Base-by-base conservation (phyloP, 1,140 invertebrate genomes). In the Drosophila yakuba region DNA sequence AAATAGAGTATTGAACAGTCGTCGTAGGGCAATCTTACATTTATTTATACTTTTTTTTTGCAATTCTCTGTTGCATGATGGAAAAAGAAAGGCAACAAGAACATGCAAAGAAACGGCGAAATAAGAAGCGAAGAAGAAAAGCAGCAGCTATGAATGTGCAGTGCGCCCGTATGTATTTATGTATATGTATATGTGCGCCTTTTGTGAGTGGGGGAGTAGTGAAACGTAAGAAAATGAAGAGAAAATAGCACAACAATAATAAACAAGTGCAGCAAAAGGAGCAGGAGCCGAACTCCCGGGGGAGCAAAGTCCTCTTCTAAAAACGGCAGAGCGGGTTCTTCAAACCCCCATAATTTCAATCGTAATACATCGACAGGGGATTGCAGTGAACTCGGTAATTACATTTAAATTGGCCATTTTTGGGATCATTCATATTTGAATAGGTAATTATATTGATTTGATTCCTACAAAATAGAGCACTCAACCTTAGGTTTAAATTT, bases 21-120 rank as follows among this genome's bases (percentile, higher is more conserved):
- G 44, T 32, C 15, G 7, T 41, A 11, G 15, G 20, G n/a, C 25
- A 10, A 41, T 67, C 58, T 67, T 62, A 50, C 32, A 62, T 60
- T 62, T 62, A 67, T 67, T 67, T 67, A 61, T 56, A 32, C 47
- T 28, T 72, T 64, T n/a, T 72, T 64, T 75, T 64, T 69, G 61
- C 62, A 67, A 25, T 54, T 64, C 71, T 74, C 71, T 74, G 72
- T 74, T 74, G 72, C 72, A 74, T 74, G 66, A 67, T 62, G 58
- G 63, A 77, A 64, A 69, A 77, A 68, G 63, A 64, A 76, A 76
- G 56, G 76, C 67, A 78, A 67, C 52, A 77, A 68, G 63, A 76
- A 76, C 60, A 54, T 50, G 55, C 51, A 66, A 69, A 73, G 73
- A 75, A 61, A 59, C 74, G 62, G 51, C 52, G 36, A 72, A 80